Conservation (phyloP, 2,797 vertebrate genomes). For the Arrhamphus sclerolepis region DNA sequence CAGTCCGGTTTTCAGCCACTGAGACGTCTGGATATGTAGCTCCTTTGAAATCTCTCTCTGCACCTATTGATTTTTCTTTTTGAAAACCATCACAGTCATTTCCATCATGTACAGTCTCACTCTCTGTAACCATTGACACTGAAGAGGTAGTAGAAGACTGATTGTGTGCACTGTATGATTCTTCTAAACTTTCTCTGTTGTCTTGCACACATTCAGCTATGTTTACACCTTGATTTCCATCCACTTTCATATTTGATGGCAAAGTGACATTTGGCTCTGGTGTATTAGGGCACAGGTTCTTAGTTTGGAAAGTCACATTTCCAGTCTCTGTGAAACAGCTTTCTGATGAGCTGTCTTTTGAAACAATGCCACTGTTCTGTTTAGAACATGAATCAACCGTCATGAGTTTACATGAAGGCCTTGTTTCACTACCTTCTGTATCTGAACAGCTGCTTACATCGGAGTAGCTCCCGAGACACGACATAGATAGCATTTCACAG, state of each 20-base stretch:
- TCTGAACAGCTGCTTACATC: slow-evolving; percentile 81
- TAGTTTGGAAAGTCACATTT: slow-evolving; percentile 30
- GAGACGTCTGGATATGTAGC: slow-evolving; percentile 12
- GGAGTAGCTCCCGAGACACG: slow-evolving; percentile 72
- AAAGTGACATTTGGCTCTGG: slow-evolving; percentile 25
- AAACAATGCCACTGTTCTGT: slow-evolving; percentile 29
- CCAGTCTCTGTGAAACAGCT: slow-evolving; percentile 41
- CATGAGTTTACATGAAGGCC: slow-evolving; percentile 67
- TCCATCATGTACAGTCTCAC: slow-evolving; percentile 10
- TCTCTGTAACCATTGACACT: slow-evolving; percentile 3
- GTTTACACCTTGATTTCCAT: slow-evolving; percentile 17
- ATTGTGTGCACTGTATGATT: slow-evolving; percentile 4
- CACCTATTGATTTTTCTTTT: slow-evolving; percentile 11
- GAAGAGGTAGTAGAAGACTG: slow-evolving; percentile 8
- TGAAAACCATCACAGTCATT: slow-evolving; percentile 10
- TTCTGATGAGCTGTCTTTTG: slow-evolving; percentile 51
- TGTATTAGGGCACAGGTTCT: slow-evolving; percentile 22
- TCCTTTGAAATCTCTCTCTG: slow-evolving; percentile 8
- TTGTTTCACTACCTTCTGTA: slow-evolving; percentile 53
- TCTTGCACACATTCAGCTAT: slow-evolving; percentile 21
- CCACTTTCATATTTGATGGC: slow-evolving; percentile 20
- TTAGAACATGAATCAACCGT: slow-evolving; percentile 41
- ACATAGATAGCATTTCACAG: slow-evolving; percentile 57
- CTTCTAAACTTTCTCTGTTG: slow-evolving; percentile 2
- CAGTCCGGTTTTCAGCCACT: slow-evolving; percentile 27